A percentile compares a stretch with the other conserved stretches of the same genome.
Conservation (phyloP, 2,888 invertebrate genomes). For the Phragmatobia fuliginosa region DNA sequence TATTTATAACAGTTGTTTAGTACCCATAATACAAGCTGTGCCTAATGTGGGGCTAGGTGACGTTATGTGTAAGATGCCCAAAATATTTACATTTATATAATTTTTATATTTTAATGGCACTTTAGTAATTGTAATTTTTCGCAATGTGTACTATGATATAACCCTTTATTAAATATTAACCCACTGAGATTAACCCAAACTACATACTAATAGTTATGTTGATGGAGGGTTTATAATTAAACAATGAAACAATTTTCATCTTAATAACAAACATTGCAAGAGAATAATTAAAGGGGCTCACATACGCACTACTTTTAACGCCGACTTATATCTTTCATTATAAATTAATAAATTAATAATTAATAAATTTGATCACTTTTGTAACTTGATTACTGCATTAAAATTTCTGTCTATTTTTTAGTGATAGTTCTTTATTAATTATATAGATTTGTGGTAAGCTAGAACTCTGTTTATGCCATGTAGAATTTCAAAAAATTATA, state of each 20-base stretch:
- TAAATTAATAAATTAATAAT: no score
- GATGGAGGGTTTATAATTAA: not conserved
- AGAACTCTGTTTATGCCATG: not conserved
- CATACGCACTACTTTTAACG: not conserved
- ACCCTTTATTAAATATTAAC: not conserved
- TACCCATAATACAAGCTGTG: no score
- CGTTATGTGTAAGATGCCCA: no score
- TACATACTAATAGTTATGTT: not conserved
- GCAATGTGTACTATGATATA: not conserved
- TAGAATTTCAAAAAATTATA: no score
- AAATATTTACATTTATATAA: no score
- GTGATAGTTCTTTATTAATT: not conserved
- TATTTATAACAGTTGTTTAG: no score
- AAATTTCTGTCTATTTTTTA: not conserved
- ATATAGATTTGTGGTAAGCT: no score
- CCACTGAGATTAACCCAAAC: not conserved
- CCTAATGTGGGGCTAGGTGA: no score
- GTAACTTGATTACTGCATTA: no score
- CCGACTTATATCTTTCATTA: not conserved
- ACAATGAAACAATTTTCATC: slow-evolving; percentile 7
- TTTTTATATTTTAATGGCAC: no score
- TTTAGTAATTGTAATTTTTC: not conserved
- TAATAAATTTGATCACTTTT: not conserved
- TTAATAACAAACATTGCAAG: slow-evolving; percentile 5
- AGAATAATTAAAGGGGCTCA: not conserved